phyloP scores from a whole-genome alignment of 2,797 vertebrate genomes.

The Paedocypris micromegethes region DNA sequence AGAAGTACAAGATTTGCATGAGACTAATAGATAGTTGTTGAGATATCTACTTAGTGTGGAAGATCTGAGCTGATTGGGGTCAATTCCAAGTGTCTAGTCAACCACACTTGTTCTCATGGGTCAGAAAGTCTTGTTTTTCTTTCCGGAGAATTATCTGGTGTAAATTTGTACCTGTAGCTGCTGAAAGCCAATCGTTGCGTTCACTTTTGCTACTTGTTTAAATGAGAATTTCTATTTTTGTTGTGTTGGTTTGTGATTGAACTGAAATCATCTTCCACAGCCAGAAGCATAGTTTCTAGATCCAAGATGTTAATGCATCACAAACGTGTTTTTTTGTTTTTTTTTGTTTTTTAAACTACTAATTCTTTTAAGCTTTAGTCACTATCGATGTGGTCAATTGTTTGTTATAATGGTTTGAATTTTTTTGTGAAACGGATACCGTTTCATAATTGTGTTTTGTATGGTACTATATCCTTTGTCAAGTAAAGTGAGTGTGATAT shows the following conservation, averaged over 20 bases:
- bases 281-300: neutral
- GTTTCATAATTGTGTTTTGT: too few relatives aligned
- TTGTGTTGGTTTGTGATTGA: slow-evolving; percentile 58
- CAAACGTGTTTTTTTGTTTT: too few relatives aligned
- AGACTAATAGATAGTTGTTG: neutral
- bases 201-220: slow-evolving; percentile 52
- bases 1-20: too few relatives aligned
- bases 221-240: slow-evolving; percentile 51
- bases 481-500: too few relatives aligned
- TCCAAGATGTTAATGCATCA: too few relatives aligned
- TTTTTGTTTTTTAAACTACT: too few relatives aligned
- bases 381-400: too few relatives aligned
- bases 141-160: slow-evolving; percentile 41
- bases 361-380: too few relatives aligned
- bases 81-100: slow-evolving; percentile 44
- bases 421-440: too few relatives aligned
- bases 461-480: too few relatives aligned
- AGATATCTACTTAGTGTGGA: slow-evolving; percentile 53
- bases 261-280: slow-evolving; percentile 47
- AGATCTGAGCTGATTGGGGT: slow-evolving; percentile 52
- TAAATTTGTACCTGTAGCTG: slow-evolving; percentile 36
- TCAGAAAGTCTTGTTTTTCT: slow-evolving; percentile 42
- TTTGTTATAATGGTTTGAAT: too few relatives aligned
- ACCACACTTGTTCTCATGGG: slow-evolving; percentile 51
- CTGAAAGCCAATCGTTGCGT: slow-evolving; percentile 43